A percentile compares a stretch with the other conserved stretches of the same genome.
Evolutionary conservation across 2,888 invertebrate species (phyloP).

Genomic region (Drosophila heteroneura): DNA sequence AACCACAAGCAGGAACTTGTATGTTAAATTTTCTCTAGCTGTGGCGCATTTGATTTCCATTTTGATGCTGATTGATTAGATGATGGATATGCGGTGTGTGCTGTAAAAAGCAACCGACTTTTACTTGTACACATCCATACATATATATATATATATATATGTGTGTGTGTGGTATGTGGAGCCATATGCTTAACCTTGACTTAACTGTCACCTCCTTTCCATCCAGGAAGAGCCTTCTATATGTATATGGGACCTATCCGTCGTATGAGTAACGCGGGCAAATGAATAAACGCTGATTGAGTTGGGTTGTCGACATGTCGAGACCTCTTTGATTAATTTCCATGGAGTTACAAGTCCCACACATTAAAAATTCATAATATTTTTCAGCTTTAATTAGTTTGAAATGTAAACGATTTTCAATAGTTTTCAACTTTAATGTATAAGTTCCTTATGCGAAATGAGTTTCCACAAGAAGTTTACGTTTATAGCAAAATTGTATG

Average conservation of each 20-base stretch:
- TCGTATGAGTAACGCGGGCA: constrained; percentile 55
- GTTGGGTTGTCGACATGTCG: constrained; percentile 35
- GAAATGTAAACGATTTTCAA: background rate
- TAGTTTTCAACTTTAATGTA: background rate
- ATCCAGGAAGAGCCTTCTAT: background rate
- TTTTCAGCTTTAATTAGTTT: constrained; percentile 27
- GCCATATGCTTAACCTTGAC: constrained; percentile 47
- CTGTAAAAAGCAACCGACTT: constrained; percentile 20
- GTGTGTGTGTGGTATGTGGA: background rate
- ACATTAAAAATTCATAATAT: constrained; percentile 17
- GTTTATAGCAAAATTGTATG: background rate
- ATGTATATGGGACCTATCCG: constrained; percentile 7
- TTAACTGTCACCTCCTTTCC: constrained; percentile 17
- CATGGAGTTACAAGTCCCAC: constrained; percentile 6
- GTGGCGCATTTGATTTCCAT: constrained; percentile 57
- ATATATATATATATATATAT: fast-evolving
- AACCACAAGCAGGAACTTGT: constrained; percentile 44
- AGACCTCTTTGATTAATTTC: constrained; percentile 39
- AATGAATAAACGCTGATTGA: constrained; percentile 63
- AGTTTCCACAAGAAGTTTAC: background rate
- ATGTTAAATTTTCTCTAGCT: constrained; percentile 50
- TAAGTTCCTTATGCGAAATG: background rate
- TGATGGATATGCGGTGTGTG: constrained; percentile 40
- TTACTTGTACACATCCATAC: background rate
- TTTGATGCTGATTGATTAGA: constrained; percentile 72